These are phyloP conservation scores for Tryphoninae sp. DNA, from an alignment of 2,888 invertebrate genomes.

Conservation along the genomic window DNA sequence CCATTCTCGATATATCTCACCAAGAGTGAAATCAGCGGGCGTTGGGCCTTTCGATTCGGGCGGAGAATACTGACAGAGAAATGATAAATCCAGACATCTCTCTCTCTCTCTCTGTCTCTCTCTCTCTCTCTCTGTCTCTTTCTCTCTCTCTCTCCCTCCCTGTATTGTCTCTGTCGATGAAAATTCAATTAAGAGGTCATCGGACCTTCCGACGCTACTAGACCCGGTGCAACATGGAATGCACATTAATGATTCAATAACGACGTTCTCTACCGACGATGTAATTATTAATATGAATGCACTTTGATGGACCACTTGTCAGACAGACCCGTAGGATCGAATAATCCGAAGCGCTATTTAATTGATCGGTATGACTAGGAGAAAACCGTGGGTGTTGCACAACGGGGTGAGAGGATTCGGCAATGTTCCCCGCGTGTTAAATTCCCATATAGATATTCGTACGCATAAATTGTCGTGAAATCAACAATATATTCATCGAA, in stretches of 20 bases:
- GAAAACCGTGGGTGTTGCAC: slow-evolving; percentile 14
- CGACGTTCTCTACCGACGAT: slow-evolving; percentile 61
- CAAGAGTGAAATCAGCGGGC: background rate
- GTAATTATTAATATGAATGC: slow-evolving; percentile 78
- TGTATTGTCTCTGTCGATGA: slow-evolving; percentile 3
- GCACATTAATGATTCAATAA: slow-evolving; percentile 39
- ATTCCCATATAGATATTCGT: slow-evolving; percentile 29
- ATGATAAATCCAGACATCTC: background rate
- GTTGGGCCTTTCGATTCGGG: no score
- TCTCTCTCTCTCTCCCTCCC: background rate
- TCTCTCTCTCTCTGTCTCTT: background rate
- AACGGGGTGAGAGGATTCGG: background rate
- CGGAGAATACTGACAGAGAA: background rate
- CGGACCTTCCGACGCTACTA: background rate
- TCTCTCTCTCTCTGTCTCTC: background rate
- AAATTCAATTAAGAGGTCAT: slow-evolving; percentile 18
- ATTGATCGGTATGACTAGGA: background rate
- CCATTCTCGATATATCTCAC: background rate
- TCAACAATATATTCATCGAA: slow-evolving; percentile 77
- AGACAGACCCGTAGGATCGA: slow-evolving; percentile 66
- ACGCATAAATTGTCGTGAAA: slow-evolving; percentile 75
- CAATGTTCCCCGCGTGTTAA: background rate
- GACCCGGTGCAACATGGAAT: background rate
- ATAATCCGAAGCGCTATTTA: slow-evolving; percentile 62
- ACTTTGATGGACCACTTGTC: slow-evolving; percentile 75